Evolutionary conservation across 2,888 invertebrate genomes (phyloP), one percentile per base, ranked within the genome.

Genomic region (Callinectes sapidus): DNA sequence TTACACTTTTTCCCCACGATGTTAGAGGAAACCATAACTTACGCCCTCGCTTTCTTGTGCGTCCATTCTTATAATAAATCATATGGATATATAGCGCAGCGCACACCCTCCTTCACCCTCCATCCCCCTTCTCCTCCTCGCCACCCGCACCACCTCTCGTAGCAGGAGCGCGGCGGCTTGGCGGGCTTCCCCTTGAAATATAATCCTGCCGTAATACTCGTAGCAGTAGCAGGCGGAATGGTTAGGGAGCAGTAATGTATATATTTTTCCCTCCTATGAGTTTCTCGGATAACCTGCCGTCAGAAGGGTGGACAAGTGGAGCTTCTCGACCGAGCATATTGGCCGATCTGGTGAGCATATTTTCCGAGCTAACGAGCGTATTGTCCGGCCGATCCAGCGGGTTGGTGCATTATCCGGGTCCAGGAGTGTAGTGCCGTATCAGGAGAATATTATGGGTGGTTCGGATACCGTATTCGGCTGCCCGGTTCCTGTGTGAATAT

Each of bases 1-100:
- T 81, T 81, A 81, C 81, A 81, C 81, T 81, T 81, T 81, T 81
- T 81, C 81, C 81, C 81, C 81, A 35, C 81, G 81, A 81, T 81
- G 81, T 81, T 81, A 81, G 81, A 81, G 81, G 81, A 81, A 81
- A 81, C 81, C 81, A 81, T 81, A 81, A 81, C 81, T 81, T 81
- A 81, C 81, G 81, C 81, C 81, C 81, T 81, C 81, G 81, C 81
- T 81, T 81, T 81, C 81, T 81, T 81, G 81, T 35, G 81, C 81
- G 81, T 81, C 81, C 81, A 81, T 81, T 81, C 81, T 81, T 81
- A 81, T 81, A 81, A 81, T 81, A 81, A 81, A 81, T 81, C 35
- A 81, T 81, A 81, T 35, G 81, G 35, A 81, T 81, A 81, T 81
- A 81, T 81, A 81, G 81, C 81, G 81, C 81, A 81, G 81, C 81